phyloP scores from a whole-genome alignment of 1,140 invertebrate species.

The Cotesia chilonis region DNA sequence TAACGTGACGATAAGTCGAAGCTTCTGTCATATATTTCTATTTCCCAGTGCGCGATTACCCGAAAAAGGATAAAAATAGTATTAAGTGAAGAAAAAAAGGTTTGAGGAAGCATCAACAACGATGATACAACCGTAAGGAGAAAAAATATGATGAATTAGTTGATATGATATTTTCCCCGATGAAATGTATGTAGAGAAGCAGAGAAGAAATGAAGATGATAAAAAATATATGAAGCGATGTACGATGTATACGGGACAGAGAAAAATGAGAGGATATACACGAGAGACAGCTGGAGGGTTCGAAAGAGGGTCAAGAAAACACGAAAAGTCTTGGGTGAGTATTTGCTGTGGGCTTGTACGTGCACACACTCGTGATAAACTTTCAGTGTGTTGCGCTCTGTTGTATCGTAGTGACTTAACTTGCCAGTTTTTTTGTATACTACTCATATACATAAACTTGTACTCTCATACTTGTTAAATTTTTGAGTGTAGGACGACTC shows the following conservation, averaged over 20 bases:
- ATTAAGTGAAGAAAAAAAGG: too few species aligned
- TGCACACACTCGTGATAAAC: neutral
- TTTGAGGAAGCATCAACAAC: neutral
- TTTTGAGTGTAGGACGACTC: neutral
- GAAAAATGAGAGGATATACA: constrained; percentile 13
- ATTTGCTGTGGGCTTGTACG: neutral
- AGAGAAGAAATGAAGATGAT: too few species aligned
- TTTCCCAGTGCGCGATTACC: too few species aligned
- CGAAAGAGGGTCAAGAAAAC: constrained; percentile 6
- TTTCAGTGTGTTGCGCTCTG: neutral
- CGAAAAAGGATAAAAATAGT: too few species aligned
- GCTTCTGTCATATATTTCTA: too few species aligned
- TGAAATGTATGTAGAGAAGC: neutral
- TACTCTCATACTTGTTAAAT: constrained; percentile 1
- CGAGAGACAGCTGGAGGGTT: neutral
- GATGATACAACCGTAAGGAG: neutral
- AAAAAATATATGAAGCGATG: neutral
- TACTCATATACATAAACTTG: too few species aligned
- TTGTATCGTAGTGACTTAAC: too few species aligned
- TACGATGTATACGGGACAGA: neutral
- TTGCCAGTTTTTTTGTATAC: too few species aligned
- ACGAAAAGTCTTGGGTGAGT: neutral
- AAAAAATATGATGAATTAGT: constrained; percentile 13
- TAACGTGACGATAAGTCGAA: too few species aligned
- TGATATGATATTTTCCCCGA: constrained; percentile 3